Base-by-base conservation (phyloP, 2,113 vertebrate genomes). In the Cavia porcellus region DNA sequence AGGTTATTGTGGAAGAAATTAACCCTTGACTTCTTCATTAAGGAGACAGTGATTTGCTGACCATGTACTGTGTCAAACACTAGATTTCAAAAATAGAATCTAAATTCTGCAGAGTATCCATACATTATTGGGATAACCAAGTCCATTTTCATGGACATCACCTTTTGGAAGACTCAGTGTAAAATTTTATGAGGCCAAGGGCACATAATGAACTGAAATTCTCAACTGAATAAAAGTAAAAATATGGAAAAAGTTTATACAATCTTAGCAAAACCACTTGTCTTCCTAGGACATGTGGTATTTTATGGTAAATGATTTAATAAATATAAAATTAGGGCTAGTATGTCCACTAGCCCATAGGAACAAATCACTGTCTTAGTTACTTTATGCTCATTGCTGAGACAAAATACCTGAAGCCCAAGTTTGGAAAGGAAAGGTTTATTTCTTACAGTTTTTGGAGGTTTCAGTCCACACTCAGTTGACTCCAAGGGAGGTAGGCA, bases 1-100 rank as follows among this genome's bases (percentile, higher is more conserved):
- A 98, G 97, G 96, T 98, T 92, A 98, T 96, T 95, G 64, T 70
- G 35, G 85, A 84, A 85, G 87, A 72, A 77, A 93, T 88, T 96
- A 96, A 92, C 32, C 64, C 6, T 88, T 94, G 45, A 66, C 82
- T 47, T 87, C 55, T 61, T 86, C 22, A 2, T 91, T 84, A 75
- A 90, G 30, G 17, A 92, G 83, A 79, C 35, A 70, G 32, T 50
- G 25, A 75, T 66, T 94, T 66, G 17, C 17, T 92, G n/a, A 80
- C 64, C 4, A 30, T 32, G 77, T 61, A 30, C 83, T 57, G 35
- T 77, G 72, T 62, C 55, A 61, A 86, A 81, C 50, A 89, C 25
- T 93, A 70, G 42, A 85, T 86, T 94, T 96, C 84, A 42, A 47
- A 96, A 87, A 81, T 86, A 38, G 47, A 96, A 86, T 74, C 90